A percentile compares a stretch with the other conserved stretches of the same genome.
Evolutionary conservation across 1,140 invertebrate genomes (phyloP).

Genomic region (Mya arenaria): DNA sequence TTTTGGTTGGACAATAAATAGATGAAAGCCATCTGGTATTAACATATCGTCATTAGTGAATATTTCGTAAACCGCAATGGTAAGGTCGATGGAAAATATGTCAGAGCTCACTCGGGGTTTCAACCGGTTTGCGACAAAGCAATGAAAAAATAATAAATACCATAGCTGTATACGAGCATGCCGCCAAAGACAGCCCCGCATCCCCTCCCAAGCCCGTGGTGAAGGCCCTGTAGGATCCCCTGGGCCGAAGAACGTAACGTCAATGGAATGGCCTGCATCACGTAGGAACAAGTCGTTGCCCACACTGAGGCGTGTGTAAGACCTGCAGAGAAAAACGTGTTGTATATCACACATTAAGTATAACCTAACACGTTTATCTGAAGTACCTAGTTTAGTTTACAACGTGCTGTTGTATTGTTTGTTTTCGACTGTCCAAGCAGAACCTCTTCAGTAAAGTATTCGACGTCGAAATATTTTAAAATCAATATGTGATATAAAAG

Average conservation of each 20-base stretch:
- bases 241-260: conserved; percentile 95
- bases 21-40: too few relatives aligned
- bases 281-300: conserved; percentile 98
- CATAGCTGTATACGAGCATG: conserved; percentile 84
- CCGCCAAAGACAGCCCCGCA: conserved; percentile 96
- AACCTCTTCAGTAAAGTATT: too few relatives aligned
- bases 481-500: too few relatives aligned
- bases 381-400: too few relatives aligned
- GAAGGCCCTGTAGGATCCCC: conserved; percentile 95
- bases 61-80: too few relatives aligned
- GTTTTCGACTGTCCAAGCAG: too few relatives aligned
- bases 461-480: too few relatives aligned
- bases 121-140: background rate
- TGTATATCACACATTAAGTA: background rate
- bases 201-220: conserved; percentile 97
- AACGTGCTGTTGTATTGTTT: too few relatives aligned
- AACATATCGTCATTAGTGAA: too few relatives aligned
- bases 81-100: background rate
- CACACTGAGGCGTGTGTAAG: conserved; percentile 99
- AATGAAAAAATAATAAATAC: conserved; percentile 74
- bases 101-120: background rate
- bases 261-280: conserved; percentile 95
- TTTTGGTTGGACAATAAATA: too few relatives aligned
- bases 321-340: conserved; percentile 83
- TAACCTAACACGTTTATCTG: too few relatives aligned